Percentiles rank a stretch among this genome's conserved stretches.
These are phyloP conservation scores for Pseudomyrmex dendroicus DNA, from an alignment of 1,140 invertebrate genomes.

Conservation along the genomic window DNA sequence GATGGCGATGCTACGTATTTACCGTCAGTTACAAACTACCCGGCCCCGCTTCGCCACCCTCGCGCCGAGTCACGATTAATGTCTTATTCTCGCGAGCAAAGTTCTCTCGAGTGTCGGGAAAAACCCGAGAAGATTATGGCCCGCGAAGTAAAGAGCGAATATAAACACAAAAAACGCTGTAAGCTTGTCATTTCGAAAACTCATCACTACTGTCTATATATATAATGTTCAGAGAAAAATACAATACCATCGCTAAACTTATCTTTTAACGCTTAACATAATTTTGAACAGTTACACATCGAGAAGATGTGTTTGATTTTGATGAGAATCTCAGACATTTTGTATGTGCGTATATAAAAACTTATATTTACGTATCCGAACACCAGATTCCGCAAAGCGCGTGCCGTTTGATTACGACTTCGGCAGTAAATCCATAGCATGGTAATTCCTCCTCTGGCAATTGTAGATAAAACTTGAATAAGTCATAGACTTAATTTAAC, in stretches of 20 bases:
- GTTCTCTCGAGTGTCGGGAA: constrained; percentile 61
- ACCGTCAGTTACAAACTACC: constrained; percentile 80
- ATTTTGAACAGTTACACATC: constrained; percentile 16
- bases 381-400: constrained; percentile 33
- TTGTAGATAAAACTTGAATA: constrained; percentile 85
- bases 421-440: constrained; percentile 71
- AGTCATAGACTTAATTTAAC: constrained; percentile 85
- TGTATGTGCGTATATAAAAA: not conserved
- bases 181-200: constrained; percentile 2
- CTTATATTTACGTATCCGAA: not conserved
- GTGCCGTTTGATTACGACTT: constrained; percentile 73
- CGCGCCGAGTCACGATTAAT: constrained; percentile 80
- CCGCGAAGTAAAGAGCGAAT: not conserved
- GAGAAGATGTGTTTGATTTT: not conserved
- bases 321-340: not conserved
- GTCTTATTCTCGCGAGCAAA: constrained; percentile 79
- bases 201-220: not conserved
- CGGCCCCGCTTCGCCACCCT: constrained; percentile 55
- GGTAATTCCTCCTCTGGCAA: constrained; percentile 81
- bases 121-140: constrained; percentile 29
- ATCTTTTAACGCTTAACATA: not conserved
- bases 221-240: not conserved
- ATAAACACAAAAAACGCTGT: not conserved
- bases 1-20: constrained; percentile 63
- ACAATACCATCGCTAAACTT: constrained; percentile 1